phyloP scores from a whole-genome alignment of 2,113 vertebrate genomes.

The Danionella cerebrum region DNA sequence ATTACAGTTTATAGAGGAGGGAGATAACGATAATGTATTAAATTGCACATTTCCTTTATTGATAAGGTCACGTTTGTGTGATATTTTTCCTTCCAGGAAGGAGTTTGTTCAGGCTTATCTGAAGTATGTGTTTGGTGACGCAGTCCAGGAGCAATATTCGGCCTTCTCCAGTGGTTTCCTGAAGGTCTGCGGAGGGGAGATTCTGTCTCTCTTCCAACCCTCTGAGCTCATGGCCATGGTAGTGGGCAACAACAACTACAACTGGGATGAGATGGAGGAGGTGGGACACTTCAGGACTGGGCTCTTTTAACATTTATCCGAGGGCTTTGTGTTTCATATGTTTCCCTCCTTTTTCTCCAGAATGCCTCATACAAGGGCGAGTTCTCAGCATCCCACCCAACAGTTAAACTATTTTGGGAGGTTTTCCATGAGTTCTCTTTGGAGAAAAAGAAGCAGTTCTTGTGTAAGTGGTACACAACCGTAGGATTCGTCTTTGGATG shows the following conservation, averaged over 20 bases:
- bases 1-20: no score
- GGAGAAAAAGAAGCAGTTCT: constrained; percentile 95
- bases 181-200: constrained; percentile 94
- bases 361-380: constrained; percentile 88
- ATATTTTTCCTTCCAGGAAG: constrained; percentile 61
- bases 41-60: no score
- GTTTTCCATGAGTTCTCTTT: constrained; percentile 91
- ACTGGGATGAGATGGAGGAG: constrained; percentile 96
- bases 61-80: background rate
- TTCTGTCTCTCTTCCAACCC: constrained; percentile 91
- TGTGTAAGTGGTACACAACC: constrained; percentile 66
- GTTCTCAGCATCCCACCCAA: constrained; percentile 83
- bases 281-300: constrained; percentile 58
- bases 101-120: constrained; percentile 92
- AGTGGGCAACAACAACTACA: constrained; percentile 93
- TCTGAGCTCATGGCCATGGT: constrained; percentile 96
- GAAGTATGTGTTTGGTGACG: constrained; percentile 82
- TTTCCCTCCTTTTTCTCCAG: constrained; percentile 49
- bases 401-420: constrained; percentile 91
- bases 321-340: background rate
- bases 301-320: background rate
- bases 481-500: background rate
- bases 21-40: no score
- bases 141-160: constrained; percentile 78
- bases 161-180: constrained; percentile 91